Evolutionary conservation across 2,888 invertebrate genomes (phyloP), one percentile per base, ranked within the genome.

Genomic region (Lysandra bellargus): DNA sequence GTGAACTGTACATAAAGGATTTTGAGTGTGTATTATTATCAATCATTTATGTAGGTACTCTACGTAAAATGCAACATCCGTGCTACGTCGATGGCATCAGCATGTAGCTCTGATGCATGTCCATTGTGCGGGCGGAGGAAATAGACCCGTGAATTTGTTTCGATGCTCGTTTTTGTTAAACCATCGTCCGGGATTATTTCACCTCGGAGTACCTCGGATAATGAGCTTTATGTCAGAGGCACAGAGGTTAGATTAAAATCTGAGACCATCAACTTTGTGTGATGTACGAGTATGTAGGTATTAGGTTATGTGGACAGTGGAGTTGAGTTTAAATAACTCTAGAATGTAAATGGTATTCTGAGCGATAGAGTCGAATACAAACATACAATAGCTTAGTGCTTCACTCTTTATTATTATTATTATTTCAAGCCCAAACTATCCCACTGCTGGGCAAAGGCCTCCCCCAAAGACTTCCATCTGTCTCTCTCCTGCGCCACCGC

Each of bases 121-220:
- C 17, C 6, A 60, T 61, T 61, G 61, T 61, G 61, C 23, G 61
- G 23, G 0, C 3, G 7, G 7, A 61, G 23, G 61, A 23, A 61
- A 61, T 61, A 23, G 61, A 23, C 61, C 61, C 23, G 61, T 61
- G 61, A 61, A 61, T 61, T 61, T 23, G 61, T 61, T 61, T 61
- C 61, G 61, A 61, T 61, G 61, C 7, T 61, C 61, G n/a, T 61
- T 61, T 61, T 61, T 61, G n/a, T 61, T 61, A 61, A 23, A 6
- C 61, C 23, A 57, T 57, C 57, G 17, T 57, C 17, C 57, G 17
- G 57, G 57, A 4, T 57, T 57, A 57, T 17, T 57, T 17, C 17
- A 17, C 17, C 17, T 17, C 4, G 57, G 57, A 17, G 57, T 3
- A 53, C 1, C 44, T 44, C 9, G 2, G 2, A 44, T 9, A 44